Percentiles rank a stretch among this genome's conserved stretches.
These are phyloP conservation scores for Mormyrus hasselquistii DNA, from an alignment of 2,797 vertebrate genomes.

Conservation along the genomic window DNA sequence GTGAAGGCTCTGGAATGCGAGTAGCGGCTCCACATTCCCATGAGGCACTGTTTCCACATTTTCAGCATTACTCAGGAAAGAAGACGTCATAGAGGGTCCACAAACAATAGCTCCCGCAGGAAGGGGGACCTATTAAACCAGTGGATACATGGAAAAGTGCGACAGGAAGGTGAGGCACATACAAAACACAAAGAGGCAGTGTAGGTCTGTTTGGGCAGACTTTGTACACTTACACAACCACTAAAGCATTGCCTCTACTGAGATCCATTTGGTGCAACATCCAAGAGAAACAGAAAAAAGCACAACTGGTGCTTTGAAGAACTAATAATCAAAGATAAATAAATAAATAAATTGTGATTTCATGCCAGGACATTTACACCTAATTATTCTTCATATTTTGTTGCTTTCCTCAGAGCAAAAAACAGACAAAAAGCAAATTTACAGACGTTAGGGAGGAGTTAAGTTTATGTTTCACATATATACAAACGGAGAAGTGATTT, in stretches of 20 bases:
- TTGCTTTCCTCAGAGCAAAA: slow-evolving; percentile 1
- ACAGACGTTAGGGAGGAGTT: neutral
- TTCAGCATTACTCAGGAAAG: slow-evolving; percentile 19
- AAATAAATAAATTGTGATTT: neutral
- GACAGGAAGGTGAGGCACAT: neutral
- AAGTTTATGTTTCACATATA: neutral
- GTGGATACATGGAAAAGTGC: neutral
- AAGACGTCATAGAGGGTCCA: slow-evolving; percentile 11
- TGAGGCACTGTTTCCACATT: slow-evolving; percentile 9
- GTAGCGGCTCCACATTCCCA: neutral
- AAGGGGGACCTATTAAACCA: neutral
- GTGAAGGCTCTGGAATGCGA: neutral
- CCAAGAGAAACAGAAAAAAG: neutral
- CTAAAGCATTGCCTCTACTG: neutral
- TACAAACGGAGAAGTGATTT: slow-evolving; percentile 4
- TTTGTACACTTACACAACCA: neutral
- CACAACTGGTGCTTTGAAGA: neutral
- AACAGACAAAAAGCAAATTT: neutral
- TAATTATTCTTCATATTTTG: neutral
- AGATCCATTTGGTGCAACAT: neutral
- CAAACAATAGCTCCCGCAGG: slow-evolving; percentile 17
- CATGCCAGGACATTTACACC: neutral
- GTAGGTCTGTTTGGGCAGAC: neutral
- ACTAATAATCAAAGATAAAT: neutral
- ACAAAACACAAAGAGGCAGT: neutral